Conservation (phyloP, 2,888 invertebrate genomes). For the Conops quadrifasciatus region DNA sequence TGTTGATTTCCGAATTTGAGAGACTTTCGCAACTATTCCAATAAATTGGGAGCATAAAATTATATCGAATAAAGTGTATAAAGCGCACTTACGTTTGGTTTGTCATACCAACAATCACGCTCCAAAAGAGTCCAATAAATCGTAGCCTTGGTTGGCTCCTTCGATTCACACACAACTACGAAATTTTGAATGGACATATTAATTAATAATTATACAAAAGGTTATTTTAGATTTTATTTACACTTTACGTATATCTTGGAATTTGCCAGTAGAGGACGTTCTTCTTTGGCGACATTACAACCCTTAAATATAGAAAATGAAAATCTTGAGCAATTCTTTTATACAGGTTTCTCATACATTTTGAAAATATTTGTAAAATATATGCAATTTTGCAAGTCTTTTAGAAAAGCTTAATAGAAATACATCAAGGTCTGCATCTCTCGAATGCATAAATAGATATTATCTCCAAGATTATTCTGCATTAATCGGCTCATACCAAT, state of each 20-base stretch:
- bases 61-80: background rate
- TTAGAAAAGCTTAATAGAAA: too few species aligned
- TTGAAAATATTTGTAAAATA: too few species aligned
- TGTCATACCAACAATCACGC: slow-evolving; percentile 70
- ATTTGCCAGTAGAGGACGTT: slow-evolving; percentile 74
- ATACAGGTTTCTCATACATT: too few species aligned
- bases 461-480: too few species aligned
- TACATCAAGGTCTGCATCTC: too few species aligned
- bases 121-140: slow-evolving; percentile 69
- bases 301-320: slow-evolving; percentile 43
- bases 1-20: slow-evolving; percentile 39
- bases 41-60: background rate
- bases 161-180: slow-evolving; percentile 67
- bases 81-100: slow-evolving; percentile 48
- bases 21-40: slow-evolving; percentile 23
- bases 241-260: slow-evolving; percentile 76
- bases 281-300: slow-evolving; percentile 51
- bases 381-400: too few species aligned
- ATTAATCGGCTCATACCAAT: too few species aligned
- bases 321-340: background rate
- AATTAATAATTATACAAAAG: slow-evolving; percentile 32
- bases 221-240: slow-evolving; percentile 63
- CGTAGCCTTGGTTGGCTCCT: slow-evolving; percentile 60
- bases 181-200: slow-evolving; percentile 52
- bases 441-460: too few species aligned